Conservation (phyloP, 2,797 vertebrate species). For the Cryptoblepharus egeriae region DNA sequence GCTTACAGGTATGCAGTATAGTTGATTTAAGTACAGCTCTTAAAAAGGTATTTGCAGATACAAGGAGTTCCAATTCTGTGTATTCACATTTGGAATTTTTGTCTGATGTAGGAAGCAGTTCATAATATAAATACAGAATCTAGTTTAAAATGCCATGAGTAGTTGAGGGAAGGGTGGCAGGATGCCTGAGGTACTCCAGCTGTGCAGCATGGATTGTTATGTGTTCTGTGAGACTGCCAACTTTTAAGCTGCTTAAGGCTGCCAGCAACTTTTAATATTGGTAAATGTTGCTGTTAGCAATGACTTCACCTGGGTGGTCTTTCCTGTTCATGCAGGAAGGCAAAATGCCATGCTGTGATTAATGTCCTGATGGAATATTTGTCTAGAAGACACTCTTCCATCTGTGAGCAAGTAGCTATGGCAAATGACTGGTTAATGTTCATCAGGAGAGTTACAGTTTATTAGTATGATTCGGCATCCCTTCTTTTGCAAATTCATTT, state of each 20-base stretch:
- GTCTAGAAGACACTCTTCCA: not conserved
- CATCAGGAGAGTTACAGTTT: not conserved
- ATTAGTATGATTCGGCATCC: not conserved
- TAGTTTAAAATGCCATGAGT: not conserved
- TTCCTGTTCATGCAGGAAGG: slow-evolving; percentile 23
- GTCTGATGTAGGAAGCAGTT: slow-evolving; percentile 8
- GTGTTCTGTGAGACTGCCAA: not conserved
- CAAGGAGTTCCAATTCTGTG: not conserved
- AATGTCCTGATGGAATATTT: not conserved
- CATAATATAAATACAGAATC: slow-evolving; percentile 9
- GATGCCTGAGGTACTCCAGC: slow-evolving; percentile 5
- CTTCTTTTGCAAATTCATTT: not conserved
- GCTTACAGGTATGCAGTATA: not conserved
- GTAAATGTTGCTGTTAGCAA: not conserved
- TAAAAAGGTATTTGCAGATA: slow-evolving; percentile 1
- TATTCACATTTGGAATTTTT: not conserved
- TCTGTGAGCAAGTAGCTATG: not conserved
- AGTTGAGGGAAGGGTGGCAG: not conserved
- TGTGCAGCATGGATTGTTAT: not conserved
- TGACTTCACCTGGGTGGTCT: slow-evolving; percentile 28
- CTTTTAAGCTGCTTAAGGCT: slow-evolving; percentile 27
- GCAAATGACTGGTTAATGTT: not conserved
- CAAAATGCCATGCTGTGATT: not conserved
- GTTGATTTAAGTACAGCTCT: not conserved
- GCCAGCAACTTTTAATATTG: slow-evolving; percentile 18